Percentiles rank a stretch among this genome's conserved stretches.
phyloP scores from a whole-genome alignment of 2,888 invertebrate genomes.

The Hipparchia sbordonii region DNA sequence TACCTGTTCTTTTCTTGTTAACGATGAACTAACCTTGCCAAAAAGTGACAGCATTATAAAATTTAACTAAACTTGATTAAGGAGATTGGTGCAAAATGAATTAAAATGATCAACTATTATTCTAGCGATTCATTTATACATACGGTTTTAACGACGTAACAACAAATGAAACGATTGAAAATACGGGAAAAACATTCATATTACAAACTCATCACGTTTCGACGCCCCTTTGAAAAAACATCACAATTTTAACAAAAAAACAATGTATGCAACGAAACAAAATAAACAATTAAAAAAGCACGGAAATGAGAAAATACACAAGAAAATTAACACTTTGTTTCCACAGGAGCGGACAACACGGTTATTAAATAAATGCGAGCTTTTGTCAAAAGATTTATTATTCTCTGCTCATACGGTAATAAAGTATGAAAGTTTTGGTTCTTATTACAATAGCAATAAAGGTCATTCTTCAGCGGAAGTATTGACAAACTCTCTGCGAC shows the following conservation, averaged over 20 bases:
- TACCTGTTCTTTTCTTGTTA: too few relatives aligned
- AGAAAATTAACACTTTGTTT: constrained; percentile 36
- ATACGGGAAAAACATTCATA: too few relatives aligned
- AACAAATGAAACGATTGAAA: too few relatives aligned
- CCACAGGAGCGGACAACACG: constrained; percentile 28
- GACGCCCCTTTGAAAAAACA: background rate
- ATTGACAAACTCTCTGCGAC: background rate
- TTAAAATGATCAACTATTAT: too few relatives aligned
- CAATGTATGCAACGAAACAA: constrained; percentile 7
- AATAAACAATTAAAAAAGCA: constrained; percentile 24
- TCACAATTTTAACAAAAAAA: constrained; percentile 3
- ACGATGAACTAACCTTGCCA: too few relatives aligned
- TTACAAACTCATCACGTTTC: too few relatives aligned
- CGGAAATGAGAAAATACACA: constrained; percentile 30
- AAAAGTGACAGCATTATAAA: too few relatives aligned
- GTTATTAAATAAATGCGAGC: constrained; percentile 35
- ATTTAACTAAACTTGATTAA: too few relatives aligned
- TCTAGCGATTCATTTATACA: too few relatives aligned
- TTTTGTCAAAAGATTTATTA: constrained; percentile 37
- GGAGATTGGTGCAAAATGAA: too few relatives aligned
- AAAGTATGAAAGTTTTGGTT: background rate
- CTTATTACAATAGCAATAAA: constrained; percentile 6
- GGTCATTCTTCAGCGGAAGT: constrained; percentile 7
- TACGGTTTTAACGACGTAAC: too few relatives aligned
- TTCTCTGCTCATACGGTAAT: constrained; percentile 10